Base-by-base conservation (phyloP, 2,797 vertebrate species). In the Manis pentadactyla region DNA sequence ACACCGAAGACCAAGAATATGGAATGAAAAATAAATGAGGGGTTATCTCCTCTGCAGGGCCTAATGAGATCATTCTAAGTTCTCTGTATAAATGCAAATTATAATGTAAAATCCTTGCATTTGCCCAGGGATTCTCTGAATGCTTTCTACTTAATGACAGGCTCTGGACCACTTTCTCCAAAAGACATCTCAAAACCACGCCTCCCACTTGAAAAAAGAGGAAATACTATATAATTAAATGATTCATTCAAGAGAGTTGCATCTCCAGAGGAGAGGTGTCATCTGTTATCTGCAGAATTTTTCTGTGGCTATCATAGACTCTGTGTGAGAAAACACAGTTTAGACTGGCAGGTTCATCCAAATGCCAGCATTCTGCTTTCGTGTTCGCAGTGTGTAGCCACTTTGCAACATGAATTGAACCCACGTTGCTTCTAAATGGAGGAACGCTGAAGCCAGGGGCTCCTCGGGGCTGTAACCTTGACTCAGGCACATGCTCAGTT, bases 81-180 rank as follows among this genome's bases (percentile, higher is more conserved):
- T 79, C 31, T 31, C 31, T 55, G 12, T 1, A 7, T 17, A 63
- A 83, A 29, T 69, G 13, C 2, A 84, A 86, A 42, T 75, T 83
- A n/a, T 57, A 68, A 21, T 69, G 75, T 73, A 27, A 61, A 95
- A 53, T 59, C 68, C 82, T 9, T 21, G 19, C 71, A 85, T 97
- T 92, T 25, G 85, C 29, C 0, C 31, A 90, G 42, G 27, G 61
- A 81, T 57, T 74, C 31, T 86, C 64, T 0, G 13, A 87, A 66
- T 53, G 2, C 27, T 77, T 96, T 95, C 73, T 87, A 89, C 27
- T 85, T 96, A 92, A 82, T 81, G 93, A 87, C 18, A 82, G 31
- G 53, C 46, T 93, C 63, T 69, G 12, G 14, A 51, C 39, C 11
- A 77, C 27, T 46, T 68, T 49, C 49, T 18, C 53, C 19, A 27